These are phyloP conservation scores for Dasysyrphus albostriatus DNA, from an alignment of 2,888 invertebrate species.

Conservation along the genomic window DNA sequence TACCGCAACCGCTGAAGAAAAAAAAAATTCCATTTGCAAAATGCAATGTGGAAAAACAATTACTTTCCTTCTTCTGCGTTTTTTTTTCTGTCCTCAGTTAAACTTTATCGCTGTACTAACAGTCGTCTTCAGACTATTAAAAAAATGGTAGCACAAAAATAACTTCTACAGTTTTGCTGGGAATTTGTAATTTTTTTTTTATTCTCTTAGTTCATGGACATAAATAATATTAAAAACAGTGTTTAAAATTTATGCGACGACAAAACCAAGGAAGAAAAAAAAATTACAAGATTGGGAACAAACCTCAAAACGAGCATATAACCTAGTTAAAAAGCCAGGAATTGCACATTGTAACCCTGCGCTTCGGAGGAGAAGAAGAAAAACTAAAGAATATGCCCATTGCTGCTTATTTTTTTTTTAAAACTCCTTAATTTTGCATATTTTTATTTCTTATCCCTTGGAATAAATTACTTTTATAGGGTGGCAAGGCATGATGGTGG, in stretches of 20 bases:
- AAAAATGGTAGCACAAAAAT: constrained; percentile 13
- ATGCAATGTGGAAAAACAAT: constrained; percentile 68
- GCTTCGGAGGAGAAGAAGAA: background rate
- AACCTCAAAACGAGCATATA: constrained; percentile 67
- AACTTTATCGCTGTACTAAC: constrained; percentile 69
- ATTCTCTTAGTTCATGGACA: constrained; percentile 36
- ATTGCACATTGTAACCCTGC: constrained; percentile 13
- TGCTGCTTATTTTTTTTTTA: background rate
- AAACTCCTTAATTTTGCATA: constrained; percentile 65
- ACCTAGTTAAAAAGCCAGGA: constrained; percentile 63
- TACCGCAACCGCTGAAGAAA: constrained; percentile 28
- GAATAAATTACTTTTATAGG: constrained; percentile 60
- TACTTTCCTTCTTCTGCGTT: constrained; percentile 36
- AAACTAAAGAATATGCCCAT: constrained; percentile 15
- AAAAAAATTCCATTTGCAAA: constrained; percentile 53
- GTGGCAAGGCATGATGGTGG: constrained; percentile 18
- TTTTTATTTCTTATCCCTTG: constrained; percentile 30
- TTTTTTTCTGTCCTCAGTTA: constrained; percentile 22
- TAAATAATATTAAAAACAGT: constrained; percentile 74
- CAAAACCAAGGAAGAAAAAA: constrained; percentile 63
- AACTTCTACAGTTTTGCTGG: constrained; percentile 1
- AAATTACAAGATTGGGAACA: constrained; percentile 56
- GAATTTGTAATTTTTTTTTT: constrained; percentile 48
- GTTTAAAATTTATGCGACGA: constrained; percentile 77
- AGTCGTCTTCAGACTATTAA: constrained; percentile 50